Conservation (phyloP, 2,888 invertebrate genomes). For the Cenopis cana region DNA sequence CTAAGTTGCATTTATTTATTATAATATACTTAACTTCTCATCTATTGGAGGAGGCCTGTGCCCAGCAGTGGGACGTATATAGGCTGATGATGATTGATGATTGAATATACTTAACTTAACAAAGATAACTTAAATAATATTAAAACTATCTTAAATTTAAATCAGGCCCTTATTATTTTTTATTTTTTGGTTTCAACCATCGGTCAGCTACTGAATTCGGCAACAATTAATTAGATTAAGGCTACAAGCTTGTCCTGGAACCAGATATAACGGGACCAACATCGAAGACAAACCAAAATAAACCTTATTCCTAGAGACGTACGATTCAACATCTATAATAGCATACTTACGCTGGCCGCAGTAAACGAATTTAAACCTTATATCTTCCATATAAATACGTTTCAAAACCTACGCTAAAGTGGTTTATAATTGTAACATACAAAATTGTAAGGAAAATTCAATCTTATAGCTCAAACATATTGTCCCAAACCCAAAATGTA, state of each 20-base stretch:
- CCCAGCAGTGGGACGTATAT: too few relatives aligned
- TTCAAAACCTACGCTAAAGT: neutral
- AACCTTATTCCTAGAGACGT: neutral
- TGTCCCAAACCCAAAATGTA: neutral
- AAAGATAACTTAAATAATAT: too few relatives aligned
- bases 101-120: too few relatives aligned
- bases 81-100: too few relatives aligned
- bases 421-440: neutral
- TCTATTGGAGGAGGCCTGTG: too few relatives aligned
- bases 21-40: too few relatives aligned
- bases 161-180: neutral
- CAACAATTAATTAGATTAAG: constrained; percentile 26
- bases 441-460: neutral
- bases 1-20: too few relatives aligned
- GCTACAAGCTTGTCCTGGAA: constrained; percentile 12
- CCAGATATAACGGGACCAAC: constrained; percentile 14
- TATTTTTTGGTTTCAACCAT: neutral
- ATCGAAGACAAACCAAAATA: neutral
- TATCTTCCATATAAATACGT: neutral
- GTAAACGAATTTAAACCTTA: neutral
- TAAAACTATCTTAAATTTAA: too few relatives aligned
- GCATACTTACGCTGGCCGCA: neutral
- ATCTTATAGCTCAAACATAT: neutral
- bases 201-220: constrained; percentile 19
- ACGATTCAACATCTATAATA: neutral